phyloP scores from a whole-genome alignment of 2,113 vertebrate genomes.

The Triplophysa rosa region DNA sequence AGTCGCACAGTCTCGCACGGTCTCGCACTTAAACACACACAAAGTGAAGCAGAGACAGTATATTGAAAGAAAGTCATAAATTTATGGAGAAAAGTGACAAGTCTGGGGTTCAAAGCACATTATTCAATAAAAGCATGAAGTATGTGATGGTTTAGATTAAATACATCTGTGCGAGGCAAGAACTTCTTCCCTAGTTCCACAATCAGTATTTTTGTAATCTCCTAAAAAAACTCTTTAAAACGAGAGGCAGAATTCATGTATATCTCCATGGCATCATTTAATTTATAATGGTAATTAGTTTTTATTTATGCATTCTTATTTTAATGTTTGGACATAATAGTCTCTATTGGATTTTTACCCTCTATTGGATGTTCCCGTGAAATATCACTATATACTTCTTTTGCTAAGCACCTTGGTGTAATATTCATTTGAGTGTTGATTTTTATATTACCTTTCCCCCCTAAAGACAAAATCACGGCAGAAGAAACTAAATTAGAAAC shows the following conservation, averaged over 20 bases:
- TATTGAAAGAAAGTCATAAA: background rate
- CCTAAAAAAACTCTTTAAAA: too few species aligned
- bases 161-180: background rate
- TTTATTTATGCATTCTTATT: too few species aligned
- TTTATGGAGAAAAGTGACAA: background rate
- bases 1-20: background rate
- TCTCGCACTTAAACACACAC: background rate
- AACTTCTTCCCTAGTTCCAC: background rate
- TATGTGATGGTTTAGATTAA: background rate
- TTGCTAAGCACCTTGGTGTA: too few species aligned
- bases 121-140: background rate
- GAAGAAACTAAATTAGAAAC: too few species aligned
- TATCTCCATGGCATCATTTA: too few species aligned
- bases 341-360: too few species aligned
- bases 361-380: too few species aligned
- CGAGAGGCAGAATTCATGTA: background rate
- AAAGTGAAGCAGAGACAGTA: background rate
- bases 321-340: too few species aligned
- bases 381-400: too few species aligned
- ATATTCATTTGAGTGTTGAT: background rate
- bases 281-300: too few species aligned
- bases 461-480: too few species aligned
- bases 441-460: background rate
- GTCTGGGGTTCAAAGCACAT: background rate
- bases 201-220: background rate